Base-by-base conservation (phyloP, 2,888 invertebrate species). In the Tachina fera region DNA sequence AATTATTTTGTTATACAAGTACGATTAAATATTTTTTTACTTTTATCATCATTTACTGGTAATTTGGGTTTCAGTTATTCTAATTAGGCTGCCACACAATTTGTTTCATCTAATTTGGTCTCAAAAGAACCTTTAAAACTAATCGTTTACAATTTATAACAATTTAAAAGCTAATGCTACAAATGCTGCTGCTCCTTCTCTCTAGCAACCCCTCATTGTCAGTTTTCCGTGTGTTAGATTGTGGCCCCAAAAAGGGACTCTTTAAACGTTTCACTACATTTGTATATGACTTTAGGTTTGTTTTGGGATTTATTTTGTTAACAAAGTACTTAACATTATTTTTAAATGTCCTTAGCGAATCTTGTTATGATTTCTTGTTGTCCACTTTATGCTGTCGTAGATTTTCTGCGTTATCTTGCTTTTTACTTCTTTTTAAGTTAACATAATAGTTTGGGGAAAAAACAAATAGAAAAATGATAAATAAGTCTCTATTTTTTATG, bases 281-380 rank as follows among this genome's bases (percentile, higher is more conserved):
- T 70, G 31, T 60, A 4, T 31, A 43, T 43, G 45, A 47, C 49
- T 75, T 61, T 47, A 58, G 63, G 47, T 63, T 72, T 65, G 19
- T 41, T 1, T 63, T 63, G 61, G 53, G 53, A 75, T 76, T 83
- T 77, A 71, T 31, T 77, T 71, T 58, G 60, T 70, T 75, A 74
- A 86, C 65, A 86, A 79, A 85, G 53, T 81, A 60, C 56, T 74
- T 11, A 68, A 68, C 84, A 85, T 85, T 85, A 78, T 47, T 61
- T 78, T 86, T 70, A 53, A 75, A 83, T 79, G 79, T 61, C 79
- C 85, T 78, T 58, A 65, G 79, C 71, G 63, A 75, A 76, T 82
- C 45, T 41, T 53, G 16, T 75, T 51, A 16, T n/a, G 56, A 58
- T 47, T 75, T 31, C 31, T 31, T 71, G 43, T 67, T 70, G 39